Base-by-base conservation (phyloP, 2,888 invertebrate genomes). In the Carabus problematicus region DNA sequence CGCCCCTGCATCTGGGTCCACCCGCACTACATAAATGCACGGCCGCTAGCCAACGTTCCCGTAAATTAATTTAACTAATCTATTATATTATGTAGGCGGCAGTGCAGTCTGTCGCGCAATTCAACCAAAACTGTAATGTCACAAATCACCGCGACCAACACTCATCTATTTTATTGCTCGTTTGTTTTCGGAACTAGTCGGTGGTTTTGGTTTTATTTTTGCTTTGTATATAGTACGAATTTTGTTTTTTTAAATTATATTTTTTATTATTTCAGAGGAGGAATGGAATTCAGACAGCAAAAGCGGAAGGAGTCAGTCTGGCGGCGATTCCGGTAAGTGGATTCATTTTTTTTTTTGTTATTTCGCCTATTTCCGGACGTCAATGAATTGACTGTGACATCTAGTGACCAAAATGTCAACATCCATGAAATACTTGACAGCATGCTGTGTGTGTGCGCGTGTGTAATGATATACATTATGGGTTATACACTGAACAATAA, bases 251-350 rank as follows among this genome's bases (percentile, higher is more conserved):
- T 64, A 45, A 47, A 8, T 8, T 59, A 45, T 60, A 47, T 69
- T 70, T 70, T 80, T 76, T 75, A 77, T 76, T 77, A 74, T 84
- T 84, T 70, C 83, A 87, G 87, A 87, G 75, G 87, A 87, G 80
- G 87, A 87, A 82, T 87, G 87, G 87, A 86, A 85, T 79, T 82
- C 85, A 66, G 86, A 86, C 80, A 85, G 86, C 76, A 87, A 87
- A 75, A 79, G 80, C 47, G 81, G 81, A 71, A 78, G 81, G 72
- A 77, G 76, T 58, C 72, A 77, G 71, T 78, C 79, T 70, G 79
- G 80, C 71, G 81, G 76, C 74, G 82, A 82, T 71, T 79, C 81
- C 72, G 81, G 82, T 82, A 76, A 81, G 81, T 79, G 43, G 55
- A 29, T 68, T 39, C 54, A 43, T 54, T 16, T 8, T 66, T 66